A percentile compares a stretch with the other conserved stretches of the same genome.
Conservation (phyloP, 2,888 invertebrate species). For the Entomobrya multifasciata region DNA sequence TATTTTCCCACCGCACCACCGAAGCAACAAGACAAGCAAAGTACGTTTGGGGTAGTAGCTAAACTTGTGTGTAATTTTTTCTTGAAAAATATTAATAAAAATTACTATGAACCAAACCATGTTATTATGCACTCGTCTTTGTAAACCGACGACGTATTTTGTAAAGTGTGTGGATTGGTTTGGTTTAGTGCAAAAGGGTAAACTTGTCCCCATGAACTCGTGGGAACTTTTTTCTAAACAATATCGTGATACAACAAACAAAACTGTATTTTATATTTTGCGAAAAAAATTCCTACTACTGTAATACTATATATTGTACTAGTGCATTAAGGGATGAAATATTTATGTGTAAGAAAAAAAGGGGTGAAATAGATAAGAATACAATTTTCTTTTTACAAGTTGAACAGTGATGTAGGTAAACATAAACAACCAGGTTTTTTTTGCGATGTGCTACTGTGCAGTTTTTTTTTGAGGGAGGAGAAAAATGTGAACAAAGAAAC, state of each 20-base stretch:
- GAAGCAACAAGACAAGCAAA: conserved; percentile 24
- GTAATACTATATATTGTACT: not conserved
- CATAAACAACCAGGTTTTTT: too few species aligned
- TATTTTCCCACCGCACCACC: conserved; percentile 36
- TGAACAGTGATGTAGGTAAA: too few species aligned
- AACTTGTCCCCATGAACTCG: conserved; percentile 73
- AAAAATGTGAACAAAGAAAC: conserved; percentile 16
- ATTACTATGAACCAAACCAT: not conserved
- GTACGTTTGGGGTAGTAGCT: conserved; percentile 39
- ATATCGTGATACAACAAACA: conserved; percentile 48
- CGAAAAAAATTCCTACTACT: conserved; percentile 5
- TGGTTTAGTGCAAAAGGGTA: not conserved
- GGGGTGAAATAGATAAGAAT: conserved; percentile 28
- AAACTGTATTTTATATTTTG: conserved; percentile 57
- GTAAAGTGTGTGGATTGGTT: too few species aligned
- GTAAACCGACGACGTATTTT: not conserved
- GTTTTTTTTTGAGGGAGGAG: not conserved
- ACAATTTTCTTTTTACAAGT: not conserved
- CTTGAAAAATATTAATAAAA: not conserved
- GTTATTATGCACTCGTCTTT: conserved; percentile 56
- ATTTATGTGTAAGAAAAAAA: conserved; percentile 7
- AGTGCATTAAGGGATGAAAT: not conserved
- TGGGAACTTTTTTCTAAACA: conserved; percentile 64
- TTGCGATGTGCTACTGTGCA: too few species aligned
- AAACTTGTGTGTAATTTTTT: too few species aligned